A percentile compares a stretch with the other conserved stretches of the same genome.
These are phyloP conservation scores for Theonella swinhoei DNA, from an alignment of 37 sponge, comb jelly and placozoan genomes.

Conservation along the genomic window DNA sequence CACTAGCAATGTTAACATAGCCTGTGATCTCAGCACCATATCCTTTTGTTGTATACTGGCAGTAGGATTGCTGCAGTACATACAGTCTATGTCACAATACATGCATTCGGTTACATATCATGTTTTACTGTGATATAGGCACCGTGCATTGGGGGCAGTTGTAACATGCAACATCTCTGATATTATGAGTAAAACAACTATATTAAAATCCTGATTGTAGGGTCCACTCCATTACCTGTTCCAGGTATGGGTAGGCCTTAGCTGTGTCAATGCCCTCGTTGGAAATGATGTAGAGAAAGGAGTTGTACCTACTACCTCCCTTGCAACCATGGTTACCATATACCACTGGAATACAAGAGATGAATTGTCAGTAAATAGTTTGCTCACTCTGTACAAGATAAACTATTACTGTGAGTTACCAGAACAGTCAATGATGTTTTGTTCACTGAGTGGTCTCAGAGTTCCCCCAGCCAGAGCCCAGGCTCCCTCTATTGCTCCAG, in stretches of 20 bases:
- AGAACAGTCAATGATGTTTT: constrained; percentile 95
- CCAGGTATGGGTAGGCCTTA: constrained; percentile 65
- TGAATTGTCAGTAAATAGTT: neutral
- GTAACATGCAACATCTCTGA: too few species aligned
- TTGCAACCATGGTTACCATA: constrained; percentile 83
- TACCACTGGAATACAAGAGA: constrained; percentile 15
- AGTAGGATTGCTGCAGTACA: constrained; percentile 37
- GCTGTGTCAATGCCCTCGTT: constrained; percentile 83
- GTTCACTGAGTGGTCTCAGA: constrained; percentile 78
- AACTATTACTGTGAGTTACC: constrained; percentile 1
- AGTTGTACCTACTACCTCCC: constrained; percentile 79
- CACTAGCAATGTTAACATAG: constrained; percentile 33
- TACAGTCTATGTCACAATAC: too few species aligned
- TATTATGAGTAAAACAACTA: too few species aligned
- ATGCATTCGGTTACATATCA: neutral
- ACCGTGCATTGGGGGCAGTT: too few species aligned
- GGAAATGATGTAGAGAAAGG: constrained; percentile 73
- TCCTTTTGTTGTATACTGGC: constrained; percentile 13
- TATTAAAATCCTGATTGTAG: neutral
- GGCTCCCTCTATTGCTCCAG: constrained; percentile 79
- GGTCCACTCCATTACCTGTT: constrained; percentile 33
- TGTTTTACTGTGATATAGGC: too few species aligned
- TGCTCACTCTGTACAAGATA: neutral
- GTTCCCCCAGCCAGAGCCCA: constrained; percentile 48
- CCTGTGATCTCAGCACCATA: constrained; percentile 43